phyloP scores from a whole-genome alignment of 2,888 invertebrate genomes.

The Hoplodrina blanda region DNA sequence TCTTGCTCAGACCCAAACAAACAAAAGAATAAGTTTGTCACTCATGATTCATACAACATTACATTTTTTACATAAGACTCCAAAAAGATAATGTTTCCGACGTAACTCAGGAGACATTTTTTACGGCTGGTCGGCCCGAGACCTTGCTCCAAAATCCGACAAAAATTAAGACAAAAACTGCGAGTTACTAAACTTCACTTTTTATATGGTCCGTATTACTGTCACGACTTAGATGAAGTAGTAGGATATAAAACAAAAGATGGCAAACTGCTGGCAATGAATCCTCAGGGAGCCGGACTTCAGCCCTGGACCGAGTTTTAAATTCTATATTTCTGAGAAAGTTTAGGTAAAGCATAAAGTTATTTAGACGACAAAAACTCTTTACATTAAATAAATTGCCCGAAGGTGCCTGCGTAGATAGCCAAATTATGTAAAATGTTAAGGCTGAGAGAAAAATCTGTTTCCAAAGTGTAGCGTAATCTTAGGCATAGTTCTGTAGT shows the following conservation, averaged over 20 bases:
- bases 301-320: slow-evolving; percentile 21
- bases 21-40: slow-evolving; percentile 53
- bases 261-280: slow-evolving; percentile 37
- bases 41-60: slow-evolving; percentile 56
- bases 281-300: slow-evolving; percentile 35
- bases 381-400: slow-evolving; percentile 46
- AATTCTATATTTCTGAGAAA: slow-evolving; percentile 27
- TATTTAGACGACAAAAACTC: slow-evolving; percentile 48
- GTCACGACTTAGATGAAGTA: slow-evolving; percentile 38
- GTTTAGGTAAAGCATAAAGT: slow-evolving; percentile 44
- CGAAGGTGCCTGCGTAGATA: slow-evolving; percentile 11
- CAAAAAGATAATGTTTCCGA: slow-evolving; percentile 23
- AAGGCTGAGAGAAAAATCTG: slow-evolving; percentile 21
- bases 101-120: slow-evolving; percentile 40
- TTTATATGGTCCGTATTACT: slow-evolving; percentile 37
- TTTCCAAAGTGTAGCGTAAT: slow-evolving; percentile 18
- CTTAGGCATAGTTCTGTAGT: slow-evolving; percentile 8
- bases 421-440: slow-evolving; percentile 40
- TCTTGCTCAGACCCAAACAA: slow-evolving; percentile 47
- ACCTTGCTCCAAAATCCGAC: slow-evolving; percentile 34
- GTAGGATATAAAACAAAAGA: slow-evolving; percentile 31
- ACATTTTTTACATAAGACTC: slow-evolving; percentile 29
- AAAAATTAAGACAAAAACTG: slow-evolving; percentile 50
- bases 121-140: slow-evolving; percentile 14
- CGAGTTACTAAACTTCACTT: slow-evolving; percentile 30